A percentile compares a stretch with the other conserved stretches of the same genome.
Conservation (phyloP, 2,113 vertebrate species). For the Peromyscus polionotus region DNA sequence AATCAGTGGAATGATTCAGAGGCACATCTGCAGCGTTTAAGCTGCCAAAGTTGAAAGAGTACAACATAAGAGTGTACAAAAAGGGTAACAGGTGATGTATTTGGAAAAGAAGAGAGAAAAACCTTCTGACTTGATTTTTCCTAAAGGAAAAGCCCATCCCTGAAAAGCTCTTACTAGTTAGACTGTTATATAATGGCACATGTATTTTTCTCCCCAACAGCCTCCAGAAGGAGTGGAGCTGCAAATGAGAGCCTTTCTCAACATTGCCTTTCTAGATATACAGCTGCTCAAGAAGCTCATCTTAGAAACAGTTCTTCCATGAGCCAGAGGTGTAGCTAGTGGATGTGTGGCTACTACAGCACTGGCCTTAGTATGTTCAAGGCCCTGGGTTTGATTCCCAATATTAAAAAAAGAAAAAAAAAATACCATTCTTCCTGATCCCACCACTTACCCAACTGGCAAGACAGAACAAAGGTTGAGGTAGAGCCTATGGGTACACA, state of each 20-base stretch:
- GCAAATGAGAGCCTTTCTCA: neutral
- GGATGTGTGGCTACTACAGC: too few relatives aligned
- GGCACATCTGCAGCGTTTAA: conserved; percentile 51
- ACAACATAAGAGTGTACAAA: conserved; percentile 26
- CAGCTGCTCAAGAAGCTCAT: neutral
- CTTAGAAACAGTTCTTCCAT: neutral
- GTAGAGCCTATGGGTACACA: neutral
- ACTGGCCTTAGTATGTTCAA: neutral
- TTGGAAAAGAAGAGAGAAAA: neutral
- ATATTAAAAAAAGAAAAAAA: neutral
- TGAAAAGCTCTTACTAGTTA: neutral
- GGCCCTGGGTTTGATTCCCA: neutral
- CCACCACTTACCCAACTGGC: neutral
- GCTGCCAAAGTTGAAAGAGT: conserved; percentile 24
- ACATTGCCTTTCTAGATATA: neutral
- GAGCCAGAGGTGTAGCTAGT: neutral
- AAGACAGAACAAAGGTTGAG: neutral
- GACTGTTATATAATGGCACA: neutral
- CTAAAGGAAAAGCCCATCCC: neutral
- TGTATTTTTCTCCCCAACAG: neutral
- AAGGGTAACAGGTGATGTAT: neutral
- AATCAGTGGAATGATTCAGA: conserved; percentile 57
- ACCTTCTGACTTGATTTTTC: conserved; percentile 42
- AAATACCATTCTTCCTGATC: neutral
- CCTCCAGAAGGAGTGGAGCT: neutral